Evolutionary conservation across 2,888 invertebrate species (phyloP), one percentile per base, ranked within the genome.

Genomic region (Hirtodrosophila histrioides): DNA sequence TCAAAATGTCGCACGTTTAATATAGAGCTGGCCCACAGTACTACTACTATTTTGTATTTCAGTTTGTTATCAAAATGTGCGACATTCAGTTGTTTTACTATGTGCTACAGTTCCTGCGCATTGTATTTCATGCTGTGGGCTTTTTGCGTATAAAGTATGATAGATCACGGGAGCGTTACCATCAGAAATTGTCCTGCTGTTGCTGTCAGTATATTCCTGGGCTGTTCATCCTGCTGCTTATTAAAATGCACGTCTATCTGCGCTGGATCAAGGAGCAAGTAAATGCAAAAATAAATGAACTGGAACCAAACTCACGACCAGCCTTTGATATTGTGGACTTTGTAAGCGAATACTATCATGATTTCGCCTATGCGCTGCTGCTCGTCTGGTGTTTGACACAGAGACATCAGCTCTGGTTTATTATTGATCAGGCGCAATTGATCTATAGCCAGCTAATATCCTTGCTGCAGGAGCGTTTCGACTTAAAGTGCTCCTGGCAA

Each of bases 31-130:
- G 17, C 17, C 17, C 2, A 17, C 2, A 17, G 17, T 17, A 17
- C 17, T 17, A 17, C 17, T 2, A 9, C 2, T 3, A 27, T 9
- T 9, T 39, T 11, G 9, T 11, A 4, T 27, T 27, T 74, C 44
- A 81, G 85, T 84, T 69, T 3, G 11, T 9, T 31, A n/a, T 40
- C 44, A 60, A 56, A 41, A 80, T 80, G 85, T 33, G 39, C 23
- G 45, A 58, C 29, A 17, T 75, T 41, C 33, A 45, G 31, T 56
- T 69, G 48, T 44, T 84, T 1, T 48, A 36, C 24, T 9, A 37
- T 4, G 46, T 64, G 24, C 33, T 73, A 0, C 45, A 61, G 23
- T 11, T 63, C 1, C 23, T 78, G 17, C 50, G 62, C 0, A 6
- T 48, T n/a, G 7, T 61, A 1, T 56, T 78, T 12, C 29, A 60